Evolutionary conservation across 1,140 invertebrate genomes (phyloP).

Genomic region (Leguminivora glycinivorella): DNA sequence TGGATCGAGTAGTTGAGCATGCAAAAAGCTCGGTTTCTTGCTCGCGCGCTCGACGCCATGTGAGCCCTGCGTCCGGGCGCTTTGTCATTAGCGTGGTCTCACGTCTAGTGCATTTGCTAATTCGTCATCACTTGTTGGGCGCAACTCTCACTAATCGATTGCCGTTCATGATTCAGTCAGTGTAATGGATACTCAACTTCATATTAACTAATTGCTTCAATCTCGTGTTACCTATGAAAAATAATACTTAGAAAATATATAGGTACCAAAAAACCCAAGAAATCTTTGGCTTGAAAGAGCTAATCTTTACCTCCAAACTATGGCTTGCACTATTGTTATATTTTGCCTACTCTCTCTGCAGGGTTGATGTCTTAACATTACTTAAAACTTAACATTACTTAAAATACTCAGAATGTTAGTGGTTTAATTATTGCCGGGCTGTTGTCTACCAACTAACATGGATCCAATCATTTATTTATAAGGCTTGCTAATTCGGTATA

Average conservation of each 20-base stretch:
- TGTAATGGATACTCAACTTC: neutral
- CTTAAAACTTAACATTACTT: neutral
- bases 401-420: neutral
- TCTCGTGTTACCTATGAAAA: neutral
- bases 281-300: no score
- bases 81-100: slow-evolving; percentile 67
- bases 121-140: slow-evolving; percentile 56
- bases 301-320: neutral
- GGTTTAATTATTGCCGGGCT: neutral
- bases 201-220: neutral
- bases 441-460: neutral
- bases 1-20: neutral
- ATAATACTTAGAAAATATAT: neutral
- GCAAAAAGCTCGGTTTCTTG: neutral
- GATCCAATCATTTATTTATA: no score
- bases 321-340: neutral
- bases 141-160: slow-evolving; percentile 37
- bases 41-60: slow-evolving; percentile 43
- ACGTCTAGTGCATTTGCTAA: slow-evolving; percentile 68
- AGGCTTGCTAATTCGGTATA: no score
- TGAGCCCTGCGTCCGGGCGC: slow-evolving; percentile 44
- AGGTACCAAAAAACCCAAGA: neutral
- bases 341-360: neutral
- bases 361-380: neutral
- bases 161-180: neutral